Base-by-base conservation (phyloP, 2,888 invertebrate genomes). In the Nipponacmea schrenckii region DNA sequence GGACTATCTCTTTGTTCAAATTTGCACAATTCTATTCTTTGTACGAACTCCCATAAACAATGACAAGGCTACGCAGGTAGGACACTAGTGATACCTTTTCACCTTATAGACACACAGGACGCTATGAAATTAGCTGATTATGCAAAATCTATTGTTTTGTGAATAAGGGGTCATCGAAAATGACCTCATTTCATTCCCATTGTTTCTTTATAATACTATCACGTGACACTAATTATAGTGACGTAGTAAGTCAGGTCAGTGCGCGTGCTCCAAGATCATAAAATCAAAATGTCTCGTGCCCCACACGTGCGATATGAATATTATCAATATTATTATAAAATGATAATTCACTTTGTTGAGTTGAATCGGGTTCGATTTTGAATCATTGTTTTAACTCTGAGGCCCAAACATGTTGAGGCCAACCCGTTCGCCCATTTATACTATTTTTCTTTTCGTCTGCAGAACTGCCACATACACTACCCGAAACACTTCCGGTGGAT, bases 351-450 rank as follows among this genome's bases (percentile, higher is more conserved):
- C 20, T 56, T 24, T 56, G 56, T 20, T 20, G 20, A 24, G 56
- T 10, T 20, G 20, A 56, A 24, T 56, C 5, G 39, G 39, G 39
- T 39, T 39, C 39, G 39, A 39, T 39, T n/a, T 39, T 39, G 39
- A 39, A 68, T 69, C 64, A 74, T 64, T 79, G 70, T 69, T 90
- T 90, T 15, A 91, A 86, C 77, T 91, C 91, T 62, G 95, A 90
- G 0, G 96, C 97, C 97, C 97, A 97, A 77, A 97, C 97, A 89
- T 96, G 95, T 85, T 97, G 96, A 0, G 97, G 97, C 97, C 97
- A 97, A 17, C 97, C 97, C 0, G 97, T 97, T 72, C 97, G 92
- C 0, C 96, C 96, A 89, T 56, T 56, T 12, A 56, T 24, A 24
- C 95, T 96, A 73, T 92, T 83, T 73, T 86, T 85, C 72, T 87